Evolutionary conservation across 1,140 invertebrate species (phyloP), one percentile per base, ranked within the genome.

Genomic region (Drosophila ananassae): DNA sequence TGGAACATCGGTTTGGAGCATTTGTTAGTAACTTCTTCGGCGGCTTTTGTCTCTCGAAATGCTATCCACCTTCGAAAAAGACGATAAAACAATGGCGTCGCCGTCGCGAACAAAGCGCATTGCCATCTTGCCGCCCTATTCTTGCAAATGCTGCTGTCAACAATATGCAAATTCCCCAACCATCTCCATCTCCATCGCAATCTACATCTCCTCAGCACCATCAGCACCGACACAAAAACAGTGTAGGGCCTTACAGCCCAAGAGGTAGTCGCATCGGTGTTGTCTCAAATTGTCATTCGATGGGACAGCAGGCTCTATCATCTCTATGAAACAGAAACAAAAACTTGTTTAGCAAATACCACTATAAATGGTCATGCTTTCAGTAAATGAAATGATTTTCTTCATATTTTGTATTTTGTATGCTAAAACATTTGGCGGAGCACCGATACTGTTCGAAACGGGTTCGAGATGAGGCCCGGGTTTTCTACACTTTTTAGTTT

Each of bases 361-460:
- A 62, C 64, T 51, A 83, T 66, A 74, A 78, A 61, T 75, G 60
- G 63, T 68, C 57, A 66, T 84, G 60, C 71, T 67, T 85, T 81
- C 74, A 71, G 73, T 73, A 80, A 77, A 81, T 78, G 57, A 85
- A 85, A 87, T 72, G 72, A 75, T 84, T 84, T 84, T 74, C 82
- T 74, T 77, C 58, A 78, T 76, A 60, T 69, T 84, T 84, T 68
- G 28, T 67, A 85, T 69, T 85, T 85, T 68, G 22, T 63, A 85
- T 80, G 81, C 73, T 66, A 82, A 83, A 83, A 82, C 37, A 60
- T 68, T 76, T 79, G 64, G 57, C 72, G 64, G 64, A 61, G 50
- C 60, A 56, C 66, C 62, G 62, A 84, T 79, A 85, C 34, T 10
- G 10, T 3, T 37, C 82, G 62, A 85, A 44, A 44, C 41, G 41